A percentile compares a stretch with the other conserved stretches of the same genome.
These are phyloP conservation scores for Ecliptopera silaceata DNA, from an alignment of 2,888 invertebrate species.

Conservation along the genomic window DNA sequence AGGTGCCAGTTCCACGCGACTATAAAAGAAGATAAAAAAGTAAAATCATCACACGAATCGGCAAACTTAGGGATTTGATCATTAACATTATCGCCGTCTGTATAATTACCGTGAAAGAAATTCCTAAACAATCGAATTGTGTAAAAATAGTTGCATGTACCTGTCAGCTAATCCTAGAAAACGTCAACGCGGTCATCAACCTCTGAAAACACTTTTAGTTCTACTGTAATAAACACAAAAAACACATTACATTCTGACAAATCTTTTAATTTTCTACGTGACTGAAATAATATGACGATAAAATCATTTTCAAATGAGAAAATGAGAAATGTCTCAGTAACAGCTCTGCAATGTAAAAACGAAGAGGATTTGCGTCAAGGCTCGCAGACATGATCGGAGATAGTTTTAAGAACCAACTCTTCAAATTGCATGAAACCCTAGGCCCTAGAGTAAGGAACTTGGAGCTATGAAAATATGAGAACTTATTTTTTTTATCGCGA, in stretches of 20 bases:
- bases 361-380: background rate
- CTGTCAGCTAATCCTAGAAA: constrained; percentile 21
- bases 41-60: too few species aligned
- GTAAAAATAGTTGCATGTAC: constrained; percentile 23
- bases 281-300: constrained; percentile 23
- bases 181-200: constrained; percentile 19
- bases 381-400: background rate
- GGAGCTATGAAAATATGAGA: too few species aligned
- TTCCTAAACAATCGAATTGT: background rate
- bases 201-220: constrained; percentile 27
- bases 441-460: too few species aligned
- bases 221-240: constrained; percentile 30
- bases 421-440: too few species aligned
- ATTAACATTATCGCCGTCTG: too few species aligned
- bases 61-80: too few species aligned
- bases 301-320: constrained; percentile 9
- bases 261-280: constrained; percentile 30
- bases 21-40: too few species aligned
- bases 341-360: background rate
- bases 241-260: constrained; percentile 26
- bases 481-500: too few species aligned
- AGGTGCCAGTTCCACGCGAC: too few species aligned
- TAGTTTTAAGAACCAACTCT: too few species aligned
- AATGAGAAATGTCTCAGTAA: background rate
- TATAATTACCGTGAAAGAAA: too few species aligned